Evolutionary conservation across 2,113 vertebrate species (phyloP), one percentile per base, ranked within the genome.

Genomic region (Romanogobio albipinnatus): DNA sequence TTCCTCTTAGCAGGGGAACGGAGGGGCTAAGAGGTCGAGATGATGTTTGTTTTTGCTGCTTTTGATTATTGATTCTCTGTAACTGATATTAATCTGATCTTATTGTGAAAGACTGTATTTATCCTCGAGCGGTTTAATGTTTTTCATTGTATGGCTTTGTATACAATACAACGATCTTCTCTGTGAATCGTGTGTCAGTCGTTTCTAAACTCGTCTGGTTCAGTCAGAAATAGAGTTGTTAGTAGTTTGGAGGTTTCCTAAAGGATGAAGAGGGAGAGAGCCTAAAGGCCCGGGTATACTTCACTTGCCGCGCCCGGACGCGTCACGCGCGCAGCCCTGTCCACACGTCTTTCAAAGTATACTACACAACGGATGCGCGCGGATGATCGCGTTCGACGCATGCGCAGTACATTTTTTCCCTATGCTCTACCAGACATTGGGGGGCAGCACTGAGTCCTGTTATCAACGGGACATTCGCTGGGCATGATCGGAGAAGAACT

Each of bases 71-170:
- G 15, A 47, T 62, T 24, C 45, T 49, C 8, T 51, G 3, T 22
- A 68, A 8, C 61, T 53, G 26, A 68, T 66, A 81, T 68, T 51
- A n/a, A 81, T 45, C 61, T 66, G 24, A 68, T 36, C 45, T 68
- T 68, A 51, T 81, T 68, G 45, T 66, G 39, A 80, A 78, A n/a
- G n/a, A n/a, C n/a, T n/a, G n/a, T n/a, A n/a, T n/a, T 80, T 62
- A 47, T 79, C 76, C 76, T 62, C 6, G 39, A 79, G 76, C 62
- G 76, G 17, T 58, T 56, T 56, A 49, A 47, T 76, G 75, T 33
- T 39, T 79, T 80, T 62, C 36, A 62, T 26, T 80, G 58, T 61
- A 61, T n/a, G 22, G n/a, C n/a, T 64, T 47, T 47, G 15, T 47
- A 49, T 47, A 45, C 6, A 74, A 19, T 79, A 64, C 58, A 79